A percentile compares a stretch with the other conserved stretches of the same genome.
phyloP scores from a whole-genome alignment of 1,140 invertebrate species.

The Brachystomella parvula region DNA sequence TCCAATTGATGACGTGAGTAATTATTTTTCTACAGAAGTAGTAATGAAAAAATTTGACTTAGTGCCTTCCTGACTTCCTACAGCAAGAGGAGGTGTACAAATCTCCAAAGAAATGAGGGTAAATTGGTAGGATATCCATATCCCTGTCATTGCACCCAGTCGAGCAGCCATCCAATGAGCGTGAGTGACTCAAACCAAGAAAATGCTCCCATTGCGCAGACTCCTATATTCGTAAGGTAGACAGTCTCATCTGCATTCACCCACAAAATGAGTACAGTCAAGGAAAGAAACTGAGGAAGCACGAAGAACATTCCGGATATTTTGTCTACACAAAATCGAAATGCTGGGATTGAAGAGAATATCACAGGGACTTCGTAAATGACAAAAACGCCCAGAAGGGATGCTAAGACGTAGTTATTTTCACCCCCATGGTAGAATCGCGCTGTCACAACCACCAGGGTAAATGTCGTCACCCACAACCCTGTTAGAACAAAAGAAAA shows the following conservation, averaged over 20 bases:
- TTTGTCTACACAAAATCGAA: slow-evolving; percentile 3
- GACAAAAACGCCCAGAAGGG: slow-evolving; percentile 1
- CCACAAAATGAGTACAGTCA: slow-evolving; percentile 28
- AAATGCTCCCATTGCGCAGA: slow-evolving; percentile 24
- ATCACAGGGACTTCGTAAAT: slow-evolving; percentile 26
- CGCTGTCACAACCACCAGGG: slow-evolving; percentile 2
- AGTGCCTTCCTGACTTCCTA: not conserved
- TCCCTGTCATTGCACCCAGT: slow-evolving; percentile 27
- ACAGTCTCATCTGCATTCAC: slow-evolving; percentile 25
- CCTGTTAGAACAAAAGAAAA: slow-evolving; percentile 22
- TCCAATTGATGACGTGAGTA: too few relatives aligned
- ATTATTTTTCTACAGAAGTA: too few relatives aligned
- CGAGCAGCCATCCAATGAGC: slow-evolving; percentile 29
- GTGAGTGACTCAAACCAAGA: slow-evolving; percentile 25
- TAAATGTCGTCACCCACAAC: slow-evolving; percentile 20
- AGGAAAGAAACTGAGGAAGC: slow-evolving; percentile 28
- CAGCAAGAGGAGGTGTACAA: not conserved
- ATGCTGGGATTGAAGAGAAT: slow-evolving; percentile 6
- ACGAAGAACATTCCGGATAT: slow-evolving; percentile 23
- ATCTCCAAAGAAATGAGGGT: slow-evolving; percentile 37
- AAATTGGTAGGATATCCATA: slow-evolving; percentile 25
- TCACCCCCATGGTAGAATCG: not conserved
- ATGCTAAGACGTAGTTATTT: not conserved
- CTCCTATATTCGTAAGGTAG: slow-evolving; percentile 28
- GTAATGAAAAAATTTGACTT: too few relatives aligned